Percentiles rank a stretch among this genome's conserved stretches.
These are phyloP conservation scores for Melospiza georgiana DNA, from an alignment of 2,113 vertebrate genomes.

Conservation along the genomic window DNA sequence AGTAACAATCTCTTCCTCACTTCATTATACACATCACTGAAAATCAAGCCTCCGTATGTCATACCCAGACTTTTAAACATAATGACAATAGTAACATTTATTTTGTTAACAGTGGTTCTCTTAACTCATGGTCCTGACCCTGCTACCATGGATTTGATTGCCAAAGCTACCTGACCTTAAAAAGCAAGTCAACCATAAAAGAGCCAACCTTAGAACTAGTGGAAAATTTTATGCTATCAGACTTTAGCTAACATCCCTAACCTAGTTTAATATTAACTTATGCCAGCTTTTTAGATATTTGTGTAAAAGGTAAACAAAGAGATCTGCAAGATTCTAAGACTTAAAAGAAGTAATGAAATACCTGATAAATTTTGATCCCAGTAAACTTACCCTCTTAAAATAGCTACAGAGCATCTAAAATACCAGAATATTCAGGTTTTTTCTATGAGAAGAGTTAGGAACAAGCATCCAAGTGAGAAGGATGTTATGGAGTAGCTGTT, in stretches of 20 bases:
- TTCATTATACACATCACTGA: conserved; percentile 10
- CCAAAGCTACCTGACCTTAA: background rate
- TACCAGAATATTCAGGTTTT: background rate
- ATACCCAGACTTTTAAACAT: background rate
- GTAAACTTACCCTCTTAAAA: background rate
- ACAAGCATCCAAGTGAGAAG: background rate
- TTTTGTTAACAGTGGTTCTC: background rate
- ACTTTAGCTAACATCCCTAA: background rate
- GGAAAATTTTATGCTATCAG: background rate
- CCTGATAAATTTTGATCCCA: background rate
- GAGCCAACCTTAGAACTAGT: background rate
- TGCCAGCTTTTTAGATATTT: background rate
- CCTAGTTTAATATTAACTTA: background rate
- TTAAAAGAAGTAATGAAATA: background rate
- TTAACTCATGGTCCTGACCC: background rate
- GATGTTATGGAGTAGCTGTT: background rate
- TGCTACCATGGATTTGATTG: background rate
- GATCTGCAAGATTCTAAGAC: background rate
- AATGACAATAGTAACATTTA: conserved; percentile 17
- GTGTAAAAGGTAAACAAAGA: background rate
- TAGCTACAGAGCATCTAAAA: background rate
- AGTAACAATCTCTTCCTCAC: conserved; percentile 43
- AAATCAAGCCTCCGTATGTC: conserved; percentile 48
- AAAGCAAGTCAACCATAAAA: background rate
- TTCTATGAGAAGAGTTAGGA: background rate